Evolutionary conservation across 2,797 vertebrate species (phyloP).

Genomic region (Hippopotamyrus pictus): DNA sequence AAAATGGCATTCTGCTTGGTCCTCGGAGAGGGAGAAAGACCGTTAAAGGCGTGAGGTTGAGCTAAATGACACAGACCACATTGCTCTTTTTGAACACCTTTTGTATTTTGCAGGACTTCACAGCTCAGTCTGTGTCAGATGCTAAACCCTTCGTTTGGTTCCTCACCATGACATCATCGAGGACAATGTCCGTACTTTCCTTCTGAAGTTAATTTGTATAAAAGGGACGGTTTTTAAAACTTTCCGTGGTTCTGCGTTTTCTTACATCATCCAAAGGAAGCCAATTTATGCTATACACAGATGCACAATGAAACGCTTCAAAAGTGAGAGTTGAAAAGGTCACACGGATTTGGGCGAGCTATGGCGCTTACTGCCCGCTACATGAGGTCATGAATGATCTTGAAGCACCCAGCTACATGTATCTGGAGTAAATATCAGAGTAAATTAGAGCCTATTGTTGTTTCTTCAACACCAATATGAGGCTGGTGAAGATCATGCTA

Average conservation of each 20-base stretch:
- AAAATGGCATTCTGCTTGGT: constrained; percentile 49
- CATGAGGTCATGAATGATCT: neutral
- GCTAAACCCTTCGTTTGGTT: constrained; percentile 23
- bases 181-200: constrained; percentile 34
- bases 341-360: neutral
- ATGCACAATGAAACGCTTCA: neutral
- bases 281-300: neutral
- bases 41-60: constrained; percentile 62
- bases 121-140: constrained; percentile 26
- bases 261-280: neutral
- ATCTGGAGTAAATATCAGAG: neutral
- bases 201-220: constrained; percentile 46
- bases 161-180: constrained; percentile 22
- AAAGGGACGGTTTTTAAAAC: neutral
- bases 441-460: neutral
- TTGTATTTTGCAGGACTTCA: constrained; percentile 26
- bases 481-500: neutral
- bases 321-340: neutral
- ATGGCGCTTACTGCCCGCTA: neutral
- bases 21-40: constrained; percentile 42
- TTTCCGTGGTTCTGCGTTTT: neutral
- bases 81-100: constrained; percentile 2
- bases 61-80: constrained; percentile 35
- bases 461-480: neutral
- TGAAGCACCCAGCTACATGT: neutral